These are phyloP conservation scores for Calephelis virginiensis DNA, from an alignment of 1,140 invertebrate species.

Conservation along the genomic window DNA sequence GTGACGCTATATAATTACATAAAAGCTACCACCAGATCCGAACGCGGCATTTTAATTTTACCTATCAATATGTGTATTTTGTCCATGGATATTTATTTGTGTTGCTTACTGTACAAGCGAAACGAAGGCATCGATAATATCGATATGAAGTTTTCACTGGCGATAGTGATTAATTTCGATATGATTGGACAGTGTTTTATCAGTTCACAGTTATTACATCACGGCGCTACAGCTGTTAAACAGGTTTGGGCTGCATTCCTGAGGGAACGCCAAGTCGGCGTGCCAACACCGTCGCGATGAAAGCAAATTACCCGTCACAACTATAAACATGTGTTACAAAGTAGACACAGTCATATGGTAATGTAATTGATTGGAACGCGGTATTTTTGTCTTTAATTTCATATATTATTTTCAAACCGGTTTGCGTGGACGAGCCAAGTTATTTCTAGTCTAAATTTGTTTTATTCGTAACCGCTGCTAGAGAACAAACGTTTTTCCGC, in stretches of 20 bases:
- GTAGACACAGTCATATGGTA: neutral
- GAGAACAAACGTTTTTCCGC: no score
- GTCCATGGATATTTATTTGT: no score
- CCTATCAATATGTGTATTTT: no score
- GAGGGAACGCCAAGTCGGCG: constrained; percentile 53
- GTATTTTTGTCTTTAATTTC: no score
- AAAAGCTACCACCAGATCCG: no score
- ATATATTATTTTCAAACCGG: no score
- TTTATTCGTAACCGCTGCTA: no score
- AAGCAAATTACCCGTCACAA: constrained; percentile 28
- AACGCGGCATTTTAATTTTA: no score
- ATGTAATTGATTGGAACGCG: neutral
- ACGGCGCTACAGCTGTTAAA: constrained; percentile 54
- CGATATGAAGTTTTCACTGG: neutral
- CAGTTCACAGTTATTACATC: constrained; percentile 41
- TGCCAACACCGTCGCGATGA: constrained; percentile 21
- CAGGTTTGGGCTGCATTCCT: constrained; percentile 58
- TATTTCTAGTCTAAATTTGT: no score
- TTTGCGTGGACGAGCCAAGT: no score
- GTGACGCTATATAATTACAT: no score
- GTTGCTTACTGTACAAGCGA: no score
- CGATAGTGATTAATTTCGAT: neutral
- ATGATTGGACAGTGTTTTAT: constrained; percentile 19
- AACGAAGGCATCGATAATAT: neutral
- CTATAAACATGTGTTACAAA: constrained; percentile 18